Evolutionary conservation across 2,113 vertebrate species (phyloP), one percentile per base, ranked within the genome.

Genomic region (Grammomys surdaster): DNA sequence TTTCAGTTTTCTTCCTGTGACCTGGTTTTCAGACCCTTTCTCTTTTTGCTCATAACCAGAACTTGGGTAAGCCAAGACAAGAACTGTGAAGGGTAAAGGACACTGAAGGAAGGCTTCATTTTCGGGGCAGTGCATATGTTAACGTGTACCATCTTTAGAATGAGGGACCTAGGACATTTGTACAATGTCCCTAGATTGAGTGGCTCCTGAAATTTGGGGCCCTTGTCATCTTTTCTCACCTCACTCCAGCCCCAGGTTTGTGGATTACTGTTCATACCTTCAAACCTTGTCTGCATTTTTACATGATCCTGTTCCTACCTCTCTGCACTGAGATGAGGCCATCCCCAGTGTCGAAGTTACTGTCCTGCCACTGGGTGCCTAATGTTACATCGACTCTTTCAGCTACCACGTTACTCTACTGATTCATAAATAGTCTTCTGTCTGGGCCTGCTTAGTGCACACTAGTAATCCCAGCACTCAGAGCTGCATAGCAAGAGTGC

Each of bases 21-120:
- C 51, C 87, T 78, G 24, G 19, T n/a, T 78, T 89, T 81, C 72
- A 96, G 63, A 75, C 43, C 22, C 31, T 95, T 94, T 33, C 5
- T 7, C 36, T 40, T 72, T 54, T 48, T 77, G 33, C 31, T 31
- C 31, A 88, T n/a, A 90, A 56, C 67, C 31, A 89, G 54, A 73
- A 75, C 20, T 65, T 78, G 40, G 24, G 28, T 54, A 17, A 84
- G 51, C 80, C n/a, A 60, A 90, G 58, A 84, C 43, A 28, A 43
- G 36, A 70, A 28, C 36, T 11, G 36, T 3, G 17, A 12, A 67
- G 36, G 9, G 28, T 60, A 11, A 8, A 63, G 67, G 72, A 90
- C n/a, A 40, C 17, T 65, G 67, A 63, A 84, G 84, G 69, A 88
- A 72, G 43, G n/a, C 12, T 36, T 67, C 19, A 33, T 36, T 60